phyloP scores from a whole-genome alignment of 2,888 invertebrate genomes.

The Scrobipalpa atriplicella region DNA sequence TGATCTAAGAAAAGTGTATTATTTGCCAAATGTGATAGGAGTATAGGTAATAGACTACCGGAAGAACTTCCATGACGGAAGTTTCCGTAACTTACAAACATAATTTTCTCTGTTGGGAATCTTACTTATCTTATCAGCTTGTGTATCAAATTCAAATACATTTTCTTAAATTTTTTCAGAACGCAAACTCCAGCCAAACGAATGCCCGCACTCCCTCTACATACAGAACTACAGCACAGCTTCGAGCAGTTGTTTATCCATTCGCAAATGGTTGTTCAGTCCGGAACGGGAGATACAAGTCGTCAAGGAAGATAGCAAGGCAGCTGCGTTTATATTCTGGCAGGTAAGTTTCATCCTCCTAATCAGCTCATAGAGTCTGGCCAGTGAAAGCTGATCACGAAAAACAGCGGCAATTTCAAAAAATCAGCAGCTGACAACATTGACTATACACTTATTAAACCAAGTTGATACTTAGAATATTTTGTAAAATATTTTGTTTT shows the following conservation, averaged over 20 bases:
- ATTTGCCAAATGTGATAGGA: no score
- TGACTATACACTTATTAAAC: no score
- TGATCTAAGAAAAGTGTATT: no score
- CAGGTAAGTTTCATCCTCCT: constrained; percentile 79
- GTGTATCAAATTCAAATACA: background rate
- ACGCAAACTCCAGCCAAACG: constrained; percentile 95
- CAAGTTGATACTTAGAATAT: no score
- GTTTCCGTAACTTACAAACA: no score
- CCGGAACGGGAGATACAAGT: constrained; percentile 84
- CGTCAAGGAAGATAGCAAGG: constrained; percentile 86
- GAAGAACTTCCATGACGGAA: no score
- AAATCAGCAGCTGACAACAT: no score
- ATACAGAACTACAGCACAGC: constrained; percentile 99
- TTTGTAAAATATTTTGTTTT: no score
- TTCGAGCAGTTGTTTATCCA: constrained; percentile 95
- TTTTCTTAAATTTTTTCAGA: constrained; percentile 82
- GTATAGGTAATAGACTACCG: no score
- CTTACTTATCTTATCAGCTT: background rate
- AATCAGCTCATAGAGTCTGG: background rate
- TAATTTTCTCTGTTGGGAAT: no score
- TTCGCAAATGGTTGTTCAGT: constrained; percentile 94
- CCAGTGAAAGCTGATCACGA: no score
- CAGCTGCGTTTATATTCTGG: constrained; percentile 94
- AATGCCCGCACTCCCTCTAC: constrained; percentile 98
- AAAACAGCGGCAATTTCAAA: no score